A percentile compares a stretch with the other conserved stretches of the same genome.
Evolutionary conservation across 1,140 invertebrate genomes (phyloP).

Genomic region (Phymorhynchus buccinoides): DNA sequence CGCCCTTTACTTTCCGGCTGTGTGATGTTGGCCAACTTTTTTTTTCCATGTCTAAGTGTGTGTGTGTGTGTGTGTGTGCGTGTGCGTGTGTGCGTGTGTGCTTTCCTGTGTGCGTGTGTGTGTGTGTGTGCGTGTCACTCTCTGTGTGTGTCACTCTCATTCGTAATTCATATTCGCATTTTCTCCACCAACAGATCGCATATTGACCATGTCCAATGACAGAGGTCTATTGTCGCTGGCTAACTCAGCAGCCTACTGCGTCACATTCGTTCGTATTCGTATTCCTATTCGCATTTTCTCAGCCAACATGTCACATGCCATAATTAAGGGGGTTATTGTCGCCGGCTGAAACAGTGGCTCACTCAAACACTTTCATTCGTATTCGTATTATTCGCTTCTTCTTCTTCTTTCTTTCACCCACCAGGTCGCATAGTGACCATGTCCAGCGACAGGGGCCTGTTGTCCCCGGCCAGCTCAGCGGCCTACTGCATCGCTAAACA

Average conservation of each 20-base stretch:
- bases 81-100: slow-evolving; percentile 3
- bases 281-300: no score
- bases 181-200: slow-evolving; percentile 73
- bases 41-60: no score
- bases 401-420: neutral
- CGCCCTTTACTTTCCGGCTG: no score
- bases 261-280: no score
- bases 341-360: no score
- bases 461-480: slow-evolving; percentile 81
- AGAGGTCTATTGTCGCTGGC: slow-evolving; percentile 83
- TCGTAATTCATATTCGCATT: no score
- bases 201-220: slow-evolving; percentile 87
- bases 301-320: no score
- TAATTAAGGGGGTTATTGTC: no score
- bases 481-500: slow-evolving; percentile 87
- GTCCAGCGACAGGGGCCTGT: slow-evolving; percentile 84
- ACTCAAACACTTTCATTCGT: no score
- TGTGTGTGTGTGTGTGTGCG: neutral
- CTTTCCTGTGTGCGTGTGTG: neutral
- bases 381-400: no score
- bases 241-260: slow-evolving; percentile 82
- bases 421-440: slow-evolving; percentile 82
- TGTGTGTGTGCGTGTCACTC: slow-evolving; percentile 15
- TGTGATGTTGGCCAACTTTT: no score
- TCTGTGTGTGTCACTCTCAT: neutral